A percentile compares a stretch with the other conserved stretches of the same genome.
phyloP scores from a whole-genome alignment of 2,888 invertebrate genomes.

The Sarcophaga rosellei region DNA sequence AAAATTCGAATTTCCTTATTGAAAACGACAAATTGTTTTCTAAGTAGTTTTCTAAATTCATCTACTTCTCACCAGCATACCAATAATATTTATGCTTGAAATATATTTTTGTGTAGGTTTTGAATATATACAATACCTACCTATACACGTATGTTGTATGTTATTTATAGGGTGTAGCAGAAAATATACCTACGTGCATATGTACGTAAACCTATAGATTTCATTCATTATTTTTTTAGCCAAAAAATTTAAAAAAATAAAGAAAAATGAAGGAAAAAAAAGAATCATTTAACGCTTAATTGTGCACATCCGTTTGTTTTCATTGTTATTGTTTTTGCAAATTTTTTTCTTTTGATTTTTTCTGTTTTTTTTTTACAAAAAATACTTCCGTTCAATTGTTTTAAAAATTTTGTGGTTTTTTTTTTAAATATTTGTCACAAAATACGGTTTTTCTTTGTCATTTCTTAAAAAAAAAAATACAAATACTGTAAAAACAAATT shows the following conservation, averaged over 20 bases:
- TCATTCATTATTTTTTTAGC: conserved; percentile 27
- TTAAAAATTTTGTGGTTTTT: conserved; percentile 5
- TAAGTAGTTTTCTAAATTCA: conserved; percentile 39
- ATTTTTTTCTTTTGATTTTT: conserved; percentile 31
- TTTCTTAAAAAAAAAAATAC: background rate
- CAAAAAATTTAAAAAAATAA: no score
- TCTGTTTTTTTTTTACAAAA: conserved; percentile 17
- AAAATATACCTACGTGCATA: background rate
- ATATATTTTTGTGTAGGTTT: conserved; percentile 16
- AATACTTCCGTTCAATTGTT: conserved; percentile 38
- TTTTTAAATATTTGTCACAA: background rate
- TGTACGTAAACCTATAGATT: conserved; percentile 18
- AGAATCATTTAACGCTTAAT: conserved; percentile 51
- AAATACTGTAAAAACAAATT: no score
- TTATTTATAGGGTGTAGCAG: no score
- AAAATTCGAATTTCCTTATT: conserved; percentile 22
- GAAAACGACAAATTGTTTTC: conserved; percentile 43
- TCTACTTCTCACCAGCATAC: conserved; percentile 3
- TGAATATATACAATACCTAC: background rate
- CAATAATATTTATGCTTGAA: background rate
- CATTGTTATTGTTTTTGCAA: conserved; percentile 19
- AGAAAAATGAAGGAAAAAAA: conserved; percentile 20
- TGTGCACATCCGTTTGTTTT: conserved; percentile 61
- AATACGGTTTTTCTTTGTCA: background rate
- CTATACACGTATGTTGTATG: background rate